phyloP scores from a whole-genome alignment of 2,113 vertebrate genomes.

The Heliornis fulica region DNA sequence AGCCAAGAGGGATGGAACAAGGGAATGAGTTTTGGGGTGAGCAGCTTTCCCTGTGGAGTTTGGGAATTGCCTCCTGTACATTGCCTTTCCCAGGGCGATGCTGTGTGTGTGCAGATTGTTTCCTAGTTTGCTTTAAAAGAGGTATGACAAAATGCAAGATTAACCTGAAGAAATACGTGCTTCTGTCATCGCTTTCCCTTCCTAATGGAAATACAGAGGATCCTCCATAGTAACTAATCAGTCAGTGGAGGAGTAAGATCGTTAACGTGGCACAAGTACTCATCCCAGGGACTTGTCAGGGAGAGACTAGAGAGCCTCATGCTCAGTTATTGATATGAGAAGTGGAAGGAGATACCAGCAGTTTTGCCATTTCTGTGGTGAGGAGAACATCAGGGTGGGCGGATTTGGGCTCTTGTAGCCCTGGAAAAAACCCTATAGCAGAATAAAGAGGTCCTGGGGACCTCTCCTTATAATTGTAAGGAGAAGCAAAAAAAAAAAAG shows the following conservation, averaged over 20 bases:
- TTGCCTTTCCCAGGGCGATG: background rate
- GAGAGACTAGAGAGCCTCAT: background rate
- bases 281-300: background rate
- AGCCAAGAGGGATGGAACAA: background rate
- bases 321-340: background rate
- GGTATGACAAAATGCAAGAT: background rate
- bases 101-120: background rate
- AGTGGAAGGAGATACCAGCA: background rate
- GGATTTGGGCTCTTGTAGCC: background rate
- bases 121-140: background rate
- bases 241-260: background rate
- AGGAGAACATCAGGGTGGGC: background rate
- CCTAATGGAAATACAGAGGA: background rate
- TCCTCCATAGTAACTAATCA: background rate
- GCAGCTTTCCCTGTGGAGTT: background rate
- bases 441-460: background rate
- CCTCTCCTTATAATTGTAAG: background rate
- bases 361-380: background rate
- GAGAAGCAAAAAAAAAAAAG: background rate
- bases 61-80: background rate
- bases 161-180: background rate
- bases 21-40: background rate
- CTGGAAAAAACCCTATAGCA: background rate
- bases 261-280: conserved; percentile 13
- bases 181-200: background rate